phyloP scores from a whole-genome alignment of 2,888 invertebrate genomes.

The Holacanthella duospinosa region DNA sequence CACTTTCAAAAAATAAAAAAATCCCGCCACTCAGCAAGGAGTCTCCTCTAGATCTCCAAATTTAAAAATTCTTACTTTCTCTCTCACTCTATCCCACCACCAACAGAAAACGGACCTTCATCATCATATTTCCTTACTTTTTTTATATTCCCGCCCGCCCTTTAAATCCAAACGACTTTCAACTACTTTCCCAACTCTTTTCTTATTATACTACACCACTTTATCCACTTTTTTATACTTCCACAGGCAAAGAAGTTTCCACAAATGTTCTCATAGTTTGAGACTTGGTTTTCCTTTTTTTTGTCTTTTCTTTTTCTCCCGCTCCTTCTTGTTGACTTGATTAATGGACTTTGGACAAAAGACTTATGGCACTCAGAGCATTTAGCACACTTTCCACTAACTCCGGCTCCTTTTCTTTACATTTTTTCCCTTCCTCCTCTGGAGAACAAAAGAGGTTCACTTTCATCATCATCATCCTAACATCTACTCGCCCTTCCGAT shows the following conservation, averaged over 20 bases:
- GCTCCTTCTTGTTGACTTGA: slow-evolving; percentile 21
- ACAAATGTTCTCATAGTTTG: slow-evolving; percentile 8
- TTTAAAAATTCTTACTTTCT: background rate
- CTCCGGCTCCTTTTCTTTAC: background rate
- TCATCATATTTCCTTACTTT: slow-evolving; percentile 13
- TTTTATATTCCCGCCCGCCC: slow-evolving; percentile 5
- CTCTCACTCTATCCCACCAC: no score
- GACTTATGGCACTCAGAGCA: slow-evolving; percentile 24
- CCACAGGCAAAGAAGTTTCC: background rate
- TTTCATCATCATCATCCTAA: background rate
- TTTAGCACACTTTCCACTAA: slow-evolving; percentile 21
- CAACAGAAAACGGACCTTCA: slow-evolving; percentile 4
- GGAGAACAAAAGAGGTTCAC: background rate
- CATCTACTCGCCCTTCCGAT: no score
- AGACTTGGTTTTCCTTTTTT: background rate
- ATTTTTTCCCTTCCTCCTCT: background rate
- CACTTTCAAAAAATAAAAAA: background rate
- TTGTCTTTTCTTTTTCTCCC: background rate
- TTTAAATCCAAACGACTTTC: slow-evolving; percentile 6
- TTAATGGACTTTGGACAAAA: slow-evolving; percentile 24
- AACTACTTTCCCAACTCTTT: no score
- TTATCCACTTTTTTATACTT: background rate
- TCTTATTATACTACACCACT: background rate
- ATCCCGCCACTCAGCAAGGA: slow-evolving; percentile 1
- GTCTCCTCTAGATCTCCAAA: slow-evolving; percentile 10